A percentile compares a stretch with the other conserved stretches of the same genome.
Conservation (phyloP, 2,113 vertebrate species). For the Nyctereutes procyonoides region DNA sequence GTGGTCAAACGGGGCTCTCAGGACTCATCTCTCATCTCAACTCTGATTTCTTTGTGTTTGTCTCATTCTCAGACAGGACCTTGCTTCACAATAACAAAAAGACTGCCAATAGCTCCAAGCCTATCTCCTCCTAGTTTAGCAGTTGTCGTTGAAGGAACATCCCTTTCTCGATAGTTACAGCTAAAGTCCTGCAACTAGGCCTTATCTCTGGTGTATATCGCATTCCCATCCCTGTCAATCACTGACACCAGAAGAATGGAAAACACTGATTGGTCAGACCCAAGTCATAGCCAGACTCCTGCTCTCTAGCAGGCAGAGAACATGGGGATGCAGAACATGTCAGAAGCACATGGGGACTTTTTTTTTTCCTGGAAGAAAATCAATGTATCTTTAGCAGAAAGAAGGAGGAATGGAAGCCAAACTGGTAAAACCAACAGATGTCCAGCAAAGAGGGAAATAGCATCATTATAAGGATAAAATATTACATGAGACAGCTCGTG, state of each 20-base stretch:
- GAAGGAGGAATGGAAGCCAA: background rate
- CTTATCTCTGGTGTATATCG: background rate
- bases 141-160: background rate
- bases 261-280: background rate
- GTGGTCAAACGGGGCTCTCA: background rate
- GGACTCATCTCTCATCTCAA: background rate
- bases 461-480: background rate
- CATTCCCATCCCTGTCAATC: no score
- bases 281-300: background rate
- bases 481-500: background rate
- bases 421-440: background rate
- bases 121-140: background rate
- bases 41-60: background rate
- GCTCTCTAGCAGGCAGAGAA: background rate
- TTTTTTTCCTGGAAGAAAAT: background rate
- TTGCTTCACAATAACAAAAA: background rate
- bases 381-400: background rate
- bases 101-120: background rate
- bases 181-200: accelerated
- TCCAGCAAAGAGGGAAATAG: background rate
- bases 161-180: background rate
- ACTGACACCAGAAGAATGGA: background rate
- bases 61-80: background rate
- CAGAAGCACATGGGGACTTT: background rate
- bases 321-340: background rate